Percentiles rank a stretch among this genome's conserved stretches.
phyloP scores from a whole-genome alignment of 23 tunicate genomes.

The Halocynthia roretzi region DNA sequence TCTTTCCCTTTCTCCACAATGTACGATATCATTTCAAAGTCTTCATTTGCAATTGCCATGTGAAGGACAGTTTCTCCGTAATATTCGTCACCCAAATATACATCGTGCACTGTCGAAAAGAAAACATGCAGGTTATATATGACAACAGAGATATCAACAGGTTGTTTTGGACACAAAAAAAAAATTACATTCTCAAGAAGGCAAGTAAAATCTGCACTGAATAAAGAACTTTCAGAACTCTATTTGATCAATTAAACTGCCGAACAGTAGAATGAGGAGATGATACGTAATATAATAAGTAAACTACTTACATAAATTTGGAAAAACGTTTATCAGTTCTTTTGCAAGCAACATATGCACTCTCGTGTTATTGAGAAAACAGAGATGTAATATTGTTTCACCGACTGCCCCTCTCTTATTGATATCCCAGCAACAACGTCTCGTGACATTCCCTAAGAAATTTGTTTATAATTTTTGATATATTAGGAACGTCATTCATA shows the following conservation, averaged over 20 bases:
- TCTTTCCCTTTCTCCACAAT: constrained; percentile 56
- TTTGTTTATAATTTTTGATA: not conserved
- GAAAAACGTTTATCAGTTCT: constrained; percentile 56
- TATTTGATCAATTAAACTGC: no score
- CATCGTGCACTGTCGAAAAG: constrained; percentile 58
- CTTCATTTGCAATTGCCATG: constrained; percentile 90
- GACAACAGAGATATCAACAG: no score
- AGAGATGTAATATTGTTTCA: constrained; percentile 80
- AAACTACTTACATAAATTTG: constrained; percentile 60
- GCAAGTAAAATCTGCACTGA: no score
- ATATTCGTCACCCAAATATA: constrained; percentile 80
- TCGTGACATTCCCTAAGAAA: constrained; percentile 20
- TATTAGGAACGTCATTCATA: not conserved
- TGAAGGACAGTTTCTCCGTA: constrained; percentile 83
- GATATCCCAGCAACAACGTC: constrained; percentile 73
- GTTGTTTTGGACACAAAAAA: no score
- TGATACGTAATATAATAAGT: no score
- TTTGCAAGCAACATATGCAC: constrained; percentile 66
- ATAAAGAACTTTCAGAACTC: no score
- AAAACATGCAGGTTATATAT: not conserved
- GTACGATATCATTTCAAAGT: constrained; percentile 40
- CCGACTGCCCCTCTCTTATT: constrained; percentile 79
- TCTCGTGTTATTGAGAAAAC: constrained; percentile 68
- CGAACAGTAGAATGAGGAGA: no score
- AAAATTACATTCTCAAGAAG: no score